Evolutionary conservation across 2,888 invertebrate genomes (phyloP), one percentile per base, ranked within the genome.

Genomic region (Platerodrilus igneus): DNA sequence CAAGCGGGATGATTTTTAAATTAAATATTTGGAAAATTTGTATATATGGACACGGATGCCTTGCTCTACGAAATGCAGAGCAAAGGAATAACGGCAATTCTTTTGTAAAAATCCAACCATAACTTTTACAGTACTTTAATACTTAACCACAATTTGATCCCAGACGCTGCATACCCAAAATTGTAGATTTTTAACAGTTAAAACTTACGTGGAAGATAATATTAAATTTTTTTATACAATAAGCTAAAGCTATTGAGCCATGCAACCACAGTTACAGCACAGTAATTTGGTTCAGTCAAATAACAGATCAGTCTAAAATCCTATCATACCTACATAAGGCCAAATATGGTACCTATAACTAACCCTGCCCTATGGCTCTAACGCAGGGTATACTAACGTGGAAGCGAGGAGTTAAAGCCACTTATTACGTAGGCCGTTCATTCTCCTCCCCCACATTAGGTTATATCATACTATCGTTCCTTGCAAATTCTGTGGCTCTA

Each of bases 401-500:
- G 66, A 59, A 60, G 61, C 52, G 57, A 72, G 69, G 69, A 76
- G 69, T 77, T 78, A 83, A 64, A 77, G 77, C 79, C 82, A 80
- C 68, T 78, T 81, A 63, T 81, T 85, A 66, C 82, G 78, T 54
- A 83, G 80, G 69, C 85, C 83, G 74, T 85, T 81, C 70, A 83
- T 76, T 74, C 87, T 80, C 71, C 86, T 85, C 78, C 88, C 86
- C 87, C 88, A 87, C 87, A 88, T 87, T 48, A 87, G 83, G 79
- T 88, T 83, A 78, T 89, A 89, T 90, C 88, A 91, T 87, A 91
- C 90, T 71, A 91, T 88, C 63, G 90, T 91, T 54, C 90, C 90
- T 70, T 89, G 89, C 47, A 88, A 72, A 62, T 86, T 84, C 63
- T 85, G 85, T 10, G 85, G 78, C 60, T 83, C 82, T 13, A 71